These are phyloP conservation scores for Nothoprocta perdicaria DNA, from an alignment of 2,113 vertebrate genomes.

Conservation along the genomic window DNA sequence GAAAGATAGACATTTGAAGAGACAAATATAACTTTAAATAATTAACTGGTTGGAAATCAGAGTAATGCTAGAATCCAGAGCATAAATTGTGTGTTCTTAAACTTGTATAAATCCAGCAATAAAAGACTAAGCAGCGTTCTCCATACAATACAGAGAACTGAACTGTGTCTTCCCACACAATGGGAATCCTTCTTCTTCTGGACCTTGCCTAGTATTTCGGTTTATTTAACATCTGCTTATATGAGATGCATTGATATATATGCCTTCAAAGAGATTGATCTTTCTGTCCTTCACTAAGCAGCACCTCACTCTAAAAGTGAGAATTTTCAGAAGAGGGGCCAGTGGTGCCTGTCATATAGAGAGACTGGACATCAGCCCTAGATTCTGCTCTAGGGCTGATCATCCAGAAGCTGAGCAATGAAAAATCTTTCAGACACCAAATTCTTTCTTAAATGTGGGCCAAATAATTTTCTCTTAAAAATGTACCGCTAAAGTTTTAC, in stretches of 20 bases:
- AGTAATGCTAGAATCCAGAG: neutral
- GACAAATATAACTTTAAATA: neutral
- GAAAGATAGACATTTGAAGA: neutral
- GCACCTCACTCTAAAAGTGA: neutral
- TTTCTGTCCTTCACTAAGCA: neutral
- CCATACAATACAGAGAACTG: rapidly evolving
- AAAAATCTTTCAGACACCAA: neutral
- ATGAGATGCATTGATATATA: neutral
- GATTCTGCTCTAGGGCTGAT: neutral
- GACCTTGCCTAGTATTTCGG: neutral
- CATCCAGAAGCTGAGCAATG: neutral
- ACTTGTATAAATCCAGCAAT: neutral
- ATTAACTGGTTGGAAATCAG: neutral
- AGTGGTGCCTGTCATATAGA: neutral
- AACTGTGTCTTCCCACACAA: neutral
- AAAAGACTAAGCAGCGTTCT: neutral
- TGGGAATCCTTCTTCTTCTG: neutral
- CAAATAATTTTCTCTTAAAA: neutral
- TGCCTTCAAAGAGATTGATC: neutral
- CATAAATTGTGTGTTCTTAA: neutral
- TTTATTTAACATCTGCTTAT: rapidly evolving
- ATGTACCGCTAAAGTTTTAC: neutral
- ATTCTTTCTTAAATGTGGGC: neutral
- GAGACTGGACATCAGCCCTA: neutral
- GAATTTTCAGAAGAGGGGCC: neutral